phyloP scores from a whole-genome alignment of 1,140 invertebrate genomes.

The Holotrichia oblita region DNA sequence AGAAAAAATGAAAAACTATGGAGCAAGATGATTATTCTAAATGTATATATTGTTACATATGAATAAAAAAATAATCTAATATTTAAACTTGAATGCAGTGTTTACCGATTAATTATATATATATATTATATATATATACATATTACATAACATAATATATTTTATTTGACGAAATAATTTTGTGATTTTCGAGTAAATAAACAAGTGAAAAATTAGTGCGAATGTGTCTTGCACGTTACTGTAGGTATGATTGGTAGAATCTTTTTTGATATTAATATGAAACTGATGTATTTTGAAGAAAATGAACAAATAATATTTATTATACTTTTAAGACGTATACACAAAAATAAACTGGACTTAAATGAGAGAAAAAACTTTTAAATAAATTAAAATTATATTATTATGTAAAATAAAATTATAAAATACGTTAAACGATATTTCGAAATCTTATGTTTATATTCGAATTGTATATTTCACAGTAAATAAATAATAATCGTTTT shows the following conservation, averaged over 20 bases:
- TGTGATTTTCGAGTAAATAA: not conserved
- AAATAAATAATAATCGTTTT: not conserved
- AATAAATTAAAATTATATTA: not conserved
- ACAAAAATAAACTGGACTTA: not conserved
- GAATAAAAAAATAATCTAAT: slow-evolving; percentile 53
- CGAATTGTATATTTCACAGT: slow-evolving; percentile 6
- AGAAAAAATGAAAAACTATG: slow-evolving; percentile 48
- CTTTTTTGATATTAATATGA: slow-evolving; percentile 11
- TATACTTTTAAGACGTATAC: slow-evolving; percentile 24
- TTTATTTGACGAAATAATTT: slow-evolving; percentile 44
- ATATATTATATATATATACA: slow-evolving; percentile 30
- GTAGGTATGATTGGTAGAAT: not conserved
- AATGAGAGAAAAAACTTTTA: not conserved
- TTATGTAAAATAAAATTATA: slow-evolving; percentile 28
- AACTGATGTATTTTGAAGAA: slow-evolving; percentile 2
- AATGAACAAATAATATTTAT: no score
- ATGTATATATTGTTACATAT: slow-evolving; percentile 63
- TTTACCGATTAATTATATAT: slow-evolving; percentile 42
- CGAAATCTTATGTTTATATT: slow-evolving; percentile 7
- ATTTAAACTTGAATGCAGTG: slow-evolving; percentile 51
- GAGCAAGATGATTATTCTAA: slow-evolving; percentile 62
- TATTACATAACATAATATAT: slow-evolving; percentile 45
- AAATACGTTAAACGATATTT: slow-evolving; percentile 13
- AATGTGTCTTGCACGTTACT: slow-evolving; percentile 4
- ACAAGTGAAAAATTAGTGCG: not conserved